These are phyloP conservation scores for Desmodus rotundus DNA, from an alignment of 2,113 vertebrate genomes.

Conservation along the genomic window DNA sequence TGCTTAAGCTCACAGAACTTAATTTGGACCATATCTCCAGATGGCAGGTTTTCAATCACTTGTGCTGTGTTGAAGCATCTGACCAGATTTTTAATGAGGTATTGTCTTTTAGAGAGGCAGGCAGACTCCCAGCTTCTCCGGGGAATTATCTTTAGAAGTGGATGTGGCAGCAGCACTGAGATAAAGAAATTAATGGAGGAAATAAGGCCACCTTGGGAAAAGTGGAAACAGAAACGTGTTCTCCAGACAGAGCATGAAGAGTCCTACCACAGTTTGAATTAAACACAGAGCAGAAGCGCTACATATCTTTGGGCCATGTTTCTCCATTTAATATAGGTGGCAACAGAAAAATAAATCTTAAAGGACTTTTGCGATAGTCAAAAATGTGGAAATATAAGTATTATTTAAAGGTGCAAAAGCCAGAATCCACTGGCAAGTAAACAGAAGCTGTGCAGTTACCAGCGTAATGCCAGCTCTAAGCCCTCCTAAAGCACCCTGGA, in stretches of 20 bases:
- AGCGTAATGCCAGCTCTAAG: neutral
- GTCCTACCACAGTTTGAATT: neutral
- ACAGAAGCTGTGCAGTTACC: fast-evolving
- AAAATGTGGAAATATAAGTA: neutral
- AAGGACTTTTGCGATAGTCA: neutral
- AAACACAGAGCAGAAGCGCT: neutral
- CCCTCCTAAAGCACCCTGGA: neutral
- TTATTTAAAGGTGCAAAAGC: neutral
- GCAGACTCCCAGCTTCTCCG: neutral
- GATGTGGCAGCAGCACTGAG: neutral
- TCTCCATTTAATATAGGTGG: neutral
- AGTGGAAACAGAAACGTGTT: neutral
- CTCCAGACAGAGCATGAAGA: neutral
- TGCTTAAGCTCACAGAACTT: neutral
- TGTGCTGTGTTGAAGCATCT: neutral
- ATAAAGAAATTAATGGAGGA: slow-evolving; percentile 2
- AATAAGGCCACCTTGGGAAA: slow-evolving; percentile 4
- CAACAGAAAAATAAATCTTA: neutral
- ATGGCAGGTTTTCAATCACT: neutral
- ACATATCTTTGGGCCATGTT: neutral
- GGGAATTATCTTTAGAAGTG: slow-evolving; percentile 37
- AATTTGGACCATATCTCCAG: neutral
- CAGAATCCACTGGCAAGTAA: neutral
- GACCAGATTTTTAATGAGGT: slow-evolving; percentile 23
- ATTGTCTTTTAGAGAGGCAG: slow-evolving; percentile 37